These are phyloP conservation scores for Phortica variegata DNA, from an alignment of 1,140 invertebrate genomes.

Conservation along the genomic window DNA sequence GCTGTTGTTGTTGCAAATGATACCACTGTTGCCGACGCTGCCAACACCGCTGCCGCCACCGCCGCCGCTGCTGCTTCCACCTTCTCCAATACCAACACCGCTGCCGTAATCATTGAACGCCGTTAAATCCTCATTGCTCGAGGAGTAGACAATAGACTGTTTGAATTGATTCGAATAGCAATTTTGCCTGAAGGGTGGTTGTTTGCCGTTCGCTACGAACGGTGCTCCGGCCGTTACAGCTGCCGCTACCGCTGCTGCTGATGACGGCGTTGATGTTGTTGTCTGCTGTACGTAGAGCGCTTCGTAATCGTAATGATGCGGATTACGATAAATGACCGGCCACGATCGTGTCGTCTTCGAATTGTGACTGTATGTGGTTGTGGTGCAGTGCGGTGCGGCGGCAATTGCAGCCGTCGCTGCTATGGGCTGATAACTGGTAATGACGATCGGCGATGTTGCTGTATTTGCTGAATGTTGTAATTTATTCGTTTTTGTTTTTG, in stretches of 20 bases:
- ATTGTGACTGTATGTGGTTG: conserved; percentile 45
- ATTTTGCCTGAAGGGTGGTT: conserved; percentile 42
- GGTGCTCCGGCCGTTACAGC: conserved; percentile 1
- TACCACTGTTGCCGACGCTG: conserved; percentile 17
- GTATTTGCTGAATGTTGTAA: not conserved
- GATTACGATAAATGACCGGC: conserved; percentile 56
- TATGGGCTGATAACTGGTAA: not conserved
- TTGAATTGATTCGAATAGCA: conserved; percentile 54
- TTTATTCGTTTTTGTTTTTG: conserved; percentile 1
- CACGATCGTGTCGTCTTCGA: conserved; percentile 54
- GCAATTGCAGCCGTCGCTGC: conserved; percentile 9
- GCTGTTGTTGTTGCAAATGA: conserved; percentile 16
- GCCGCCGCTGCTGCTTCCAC: not conserved
- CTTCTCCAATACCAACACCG: not conserved
- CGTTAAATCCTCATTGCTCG: conserved; percentile 44
- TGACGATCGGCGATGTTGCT: not conserved
- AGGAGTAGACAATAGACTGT: conserved; percentile 51
- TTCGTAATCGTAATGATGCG: conserved; percentile 55
- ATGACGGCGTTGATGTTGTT: conserved; percentile 10
- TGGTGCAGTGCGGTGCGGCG: not conserved
- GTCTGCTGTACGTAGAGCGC: conserved; percentile 48
- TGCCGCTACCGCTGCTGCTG: not conserved
- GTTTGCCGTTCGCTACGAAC: conserved; percentile 15
- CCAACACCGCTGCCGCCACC: conserved; percentile 10
- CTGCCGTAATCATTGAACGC: conserved; percentile 14